Evolutionary conservation across 2,888 invertebrate genomes (phyloP).

Genomic region (Abrostola tripartita): DNA sequence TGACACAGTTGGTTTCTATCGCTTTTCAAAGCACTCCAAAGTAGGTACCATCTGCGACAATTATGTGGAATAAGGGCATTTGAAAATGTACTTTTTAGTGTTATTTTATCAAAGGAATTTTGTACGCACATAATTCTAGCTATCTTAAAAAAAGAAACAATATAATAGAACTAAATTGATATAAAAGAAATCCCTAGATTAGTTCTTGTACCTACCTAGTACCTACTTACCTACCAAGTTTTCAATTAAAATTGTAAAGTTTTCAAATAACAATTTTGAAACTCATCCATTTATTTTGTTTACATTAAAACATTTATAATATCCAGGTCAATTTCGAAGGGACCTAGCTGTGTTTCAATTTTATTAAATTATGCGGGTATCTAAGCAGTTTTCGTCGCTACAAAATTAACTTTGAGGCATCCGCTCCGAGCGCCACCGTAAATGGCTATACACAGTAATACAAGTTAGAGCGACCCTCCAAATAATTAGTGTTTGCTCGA

Average conservation of each 20-base stretch:
- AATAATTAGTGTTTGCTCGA: slow-evolving; percentile 26
- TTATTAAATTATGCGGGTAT: slow-evolving; percentile 40
- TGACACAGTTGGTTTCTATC: slow-evolving; percentile 27
- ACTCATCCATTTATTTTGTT: slow-evolving; percentile 13
- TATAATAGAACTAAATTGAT: neutral
- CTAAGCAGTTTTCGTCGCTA: slow-evolving; percentile 48
- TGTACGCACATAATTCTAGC: neutral
- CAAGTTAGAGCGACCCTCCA: slow-evolving; percentile 21
- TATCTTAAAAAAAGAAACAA: neutral
- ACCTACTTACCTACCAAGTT: no score
- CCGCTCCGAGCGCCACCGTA: slow-evolving; percentile 26
- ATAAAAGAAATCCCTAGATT: neutral
- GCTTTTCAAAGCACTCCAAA: slow-evolving; percentile 40
- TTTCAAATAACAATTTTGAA: slow-evolving; percentile 10
- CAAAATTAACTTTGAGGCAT: slow-evolving; percentile 41
- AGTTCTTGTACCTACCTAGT: neutral
- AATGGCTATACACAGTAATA: slow-evolving; percentile 22
- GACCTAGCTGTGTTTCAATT: slow-evolving; percentile 20
- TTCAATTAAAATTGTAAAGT: slow-evolving; percentile 19
- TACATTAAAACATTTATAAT: slow-evolving; percentile 14
- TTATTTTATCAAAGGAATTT: no score
- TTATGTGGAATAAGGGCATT: slow-evolving; percentile 22
- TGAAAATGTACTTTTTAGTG: slow-evolving; percentile 17
- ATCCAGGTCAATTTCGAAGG: slow-evolving; percentile 19
- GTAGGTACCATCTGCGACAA: slow-evolving; percentile 16